A percentile compares a stretch with the other conserved stretches of the same genome.
phyloP scores from a whole-genome alignment of 2,888 invertebrate species.

The Diplolepis rosae region DNA sequence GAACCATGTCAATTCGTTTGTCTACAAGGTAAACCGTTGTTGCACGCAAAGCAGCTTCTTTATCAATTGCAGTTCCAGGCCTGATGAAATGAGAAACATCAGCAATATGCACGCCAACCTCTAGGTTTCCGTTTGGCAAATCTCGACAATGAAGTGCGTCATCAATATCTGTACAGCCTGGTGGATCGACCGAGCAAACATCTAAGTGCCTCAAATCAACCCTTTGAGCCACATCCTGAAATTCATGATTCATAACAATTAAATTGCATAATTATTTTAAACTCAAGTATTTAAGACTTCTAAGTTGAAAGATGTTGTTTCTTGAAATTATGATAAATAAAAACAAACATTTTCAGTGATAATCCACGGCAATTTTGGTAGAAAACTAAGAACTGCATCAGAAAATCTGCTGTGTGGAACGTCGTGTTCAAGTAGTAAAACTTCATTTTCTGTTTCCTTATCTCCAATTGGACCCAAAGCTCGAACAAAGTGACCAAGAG shows the following conservation, averaged over 20 bases:
- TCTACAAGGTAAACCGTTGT: conserved; percentile 98
- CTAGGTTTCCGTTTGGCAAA: conserved; percentile 82
- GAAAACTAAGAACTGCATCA: conserved; percentile 91
- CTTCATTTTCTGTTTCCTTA: conserved; percentile 97
- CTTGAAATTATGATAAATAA: neutral
- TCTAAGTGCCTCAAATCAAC: conserved; percentile 89
- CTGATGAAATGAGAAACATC: conserved; percentile 98
- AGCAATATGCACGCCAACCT: conserved; percentile 98
- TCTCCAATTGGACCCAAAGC: conserved; percentile 94
- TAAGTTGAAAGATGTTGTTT: neutral
- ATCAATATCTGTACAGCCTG: conserved; percentile 99
- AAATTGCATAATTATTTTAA: neutral
- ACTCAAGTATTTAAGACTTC: neutral
- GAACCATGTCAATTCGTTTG: conserved; percentile 92
- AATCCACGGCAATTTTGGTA: conserved; percentile 92
- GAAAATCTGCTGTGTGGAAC: conserved; percentile 97
- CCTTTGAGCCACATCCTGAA: conserved; percentile 84
- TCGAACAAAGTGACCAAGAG: conserved; percentile 96
- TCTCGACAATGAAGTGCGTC: conserved; percentile 94
- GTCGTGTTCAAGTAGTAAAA: conserved; percentile 95
- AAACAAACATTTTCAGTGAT: conserved; percentile 86
- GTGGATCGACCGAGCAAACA: conserved; percentile 97
- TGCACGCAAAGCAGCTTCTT: conserved; percentile 93
- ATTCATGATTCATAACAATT: too few species aligned
- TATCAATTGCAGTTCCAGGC: conserved; percentile 93